A percentile compares a stretch with the other conserved stretches of the same genome.
Evolutionary conservation across 2,797 vertebrate species (phyloP).

Genomic region (Pyrocephalus nanus): DNA sequence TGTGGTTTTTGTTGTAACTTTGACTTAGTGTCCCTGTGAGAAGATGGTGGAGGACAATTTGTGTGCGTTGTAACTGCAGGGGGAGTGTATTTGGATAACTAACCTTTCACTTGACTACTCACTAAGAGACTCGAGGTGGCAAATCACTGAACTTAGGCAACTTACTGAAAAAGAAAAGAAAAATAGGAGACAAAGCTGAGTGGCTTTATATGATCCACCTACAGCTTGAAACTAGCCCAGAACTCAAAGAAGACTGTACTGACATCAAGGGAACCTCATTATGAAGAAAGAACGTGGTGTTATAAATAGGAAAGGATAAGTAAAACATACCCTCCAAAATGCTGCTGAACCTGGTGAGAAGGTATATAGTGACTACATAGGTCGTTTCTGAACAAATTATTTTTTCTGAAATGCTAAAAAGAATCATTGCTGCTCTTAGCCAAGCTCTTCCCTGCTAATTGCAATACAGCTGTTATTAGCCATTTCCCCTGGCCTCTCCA

Average conservation of each 20-base stretch:
- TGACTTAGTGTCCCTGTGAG: not conserved
- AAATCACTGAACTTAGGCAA: not conserved
- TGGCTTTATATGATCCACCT: not conserved
- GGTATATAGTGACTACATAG: not conserved
- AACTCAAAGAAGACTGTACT: not conserved
- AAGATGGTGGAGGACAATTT: not conserved
- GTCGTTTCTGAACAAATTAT: not conserved
- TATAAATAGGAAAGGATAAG: not conserved
- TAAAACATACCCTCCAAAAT: not conserved
- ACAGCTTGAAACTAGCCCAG: not conserved
- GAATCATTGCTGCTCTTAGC: not conserved
- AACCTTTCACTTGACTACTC: not conserved
- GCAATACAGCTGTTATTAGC: constrained; percentile 1
- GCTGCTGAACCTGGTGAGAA: not conserved
- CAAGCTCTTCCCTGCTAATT: not conserved
- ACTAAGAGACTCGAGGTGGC: not conserved
- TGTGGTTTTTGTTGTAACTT: not conserved
- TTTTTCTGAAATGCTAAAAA: constrained; percentile 8
- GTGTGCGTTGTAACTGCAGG: not conserved
- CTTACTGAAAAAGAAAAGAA: not conserved
- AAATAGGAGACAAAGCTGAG: not conserved
- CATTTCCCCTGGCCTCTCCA: not conserved
- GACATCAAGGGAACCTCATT: not conserved
- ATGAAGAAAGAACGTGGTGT: not conserved
- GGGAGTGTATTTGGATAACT: not conserved